Evolutionary conservation across 2,113 vertebrate genomes (phyloP).

Genomic region (Plecotus auritus): DNA sequence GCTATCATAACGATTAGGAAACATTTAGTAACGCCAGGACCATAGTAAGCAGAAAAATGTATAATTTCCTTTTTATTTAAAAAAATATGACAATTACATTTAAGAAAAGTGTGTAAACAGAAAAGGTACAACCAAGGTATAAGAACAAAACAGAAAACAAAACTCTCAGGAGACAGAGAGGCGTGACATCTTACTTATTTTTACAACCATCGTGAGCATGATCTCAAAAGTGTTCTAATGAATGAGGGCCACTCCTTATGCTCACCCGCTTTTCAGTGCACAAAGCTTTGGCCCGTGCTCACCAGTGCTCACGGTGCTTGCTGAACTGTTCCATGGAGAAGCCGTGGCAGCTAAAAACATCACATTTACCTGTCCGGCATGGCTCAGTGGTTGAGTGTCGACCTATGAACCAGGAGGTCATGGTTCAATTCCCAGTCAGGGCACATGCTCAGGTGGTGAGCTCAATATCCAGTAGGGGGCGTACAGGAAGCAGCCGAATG

Average conservation of each 20-base stretch:
- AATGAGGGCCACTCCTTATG: neutral
- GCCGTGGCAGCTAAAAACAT: neutral
- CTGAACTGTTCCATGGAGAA: neutral
- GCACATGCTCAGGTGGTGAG: no score
- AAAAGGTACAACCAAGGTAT: neutral
- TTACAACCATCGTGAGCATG: neutral
- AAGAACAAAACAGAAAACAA: neutral
- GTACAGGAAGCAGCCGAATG: no score
- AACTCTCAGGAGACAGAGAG: neutral
- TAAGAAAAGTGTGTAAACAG: neutral
- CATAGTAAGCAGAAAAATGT: neutral
- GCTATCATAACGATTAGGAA: neutral
- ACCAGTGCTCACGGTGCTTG: neutral
- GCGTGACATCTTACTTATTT: neutral
- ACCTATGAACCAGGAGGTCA: no score
- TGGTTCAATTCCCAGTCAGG: no score
- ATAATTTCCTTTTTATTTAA: neutral
- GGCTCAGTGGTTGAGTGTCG: no score
- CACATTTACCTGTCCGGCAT: neutral
- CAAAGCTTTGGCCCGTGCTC: fast-evolving
- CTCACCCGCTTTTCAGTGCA: neutral
- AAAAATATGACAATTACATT: neutral
- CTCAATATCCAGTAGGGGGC: no score
- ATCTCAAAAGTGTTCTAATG: neutral
- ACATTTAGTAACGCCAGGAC: neutral